phyloP scores from a whole-genome alignment of 2,113 vertebrate genomes.

The Erpornis zantholeuca region DNA sequence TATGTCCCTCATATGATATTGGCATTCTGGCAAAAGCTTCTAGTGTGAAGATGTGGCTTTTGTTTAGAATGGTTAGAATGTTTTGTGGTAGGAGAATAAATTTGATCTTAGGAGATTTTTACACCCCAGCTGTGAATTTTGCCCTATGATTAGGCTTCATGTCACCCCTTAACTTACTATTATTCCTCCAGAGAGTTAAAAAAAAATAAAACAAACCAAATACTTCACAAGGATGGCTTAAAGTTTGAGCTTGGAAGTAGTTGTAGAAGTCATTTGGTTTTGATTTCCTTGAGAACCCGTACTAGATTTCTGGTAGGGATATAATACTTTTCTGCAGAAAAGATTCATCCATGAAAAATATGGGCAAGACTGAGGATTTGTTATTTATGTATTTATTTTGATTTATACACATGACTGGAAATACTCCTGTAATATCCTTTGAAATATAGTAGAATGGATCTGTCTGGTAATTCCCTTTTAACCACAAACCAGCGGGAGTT shows the following conservation, averaged over 20 bases:
- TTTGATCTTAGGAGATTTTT: neutral
- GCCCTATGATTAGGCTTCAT: neutral
- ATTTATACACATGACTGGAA: neutral
- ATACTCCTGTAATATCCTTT: neutral
- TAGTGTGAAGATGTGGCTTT: neutral
- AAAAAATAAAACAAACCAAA: neutral
- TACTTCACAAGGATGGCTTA: neutral
- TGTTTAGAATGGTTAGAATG: neutral
- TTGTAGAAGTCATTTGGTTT: neutral
- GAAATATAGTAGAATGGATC: neutral
- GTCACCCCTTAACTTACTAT: neutral
- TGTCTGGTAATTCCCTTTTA: neutral
- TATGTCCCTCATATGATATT: neutral
- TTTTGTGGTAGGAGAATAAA: neutral
- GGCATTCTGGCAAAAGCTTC: neutral
- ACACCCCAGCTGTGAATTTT: neutral
- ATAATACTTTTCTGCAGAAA: neutral
- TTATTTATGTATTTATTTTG: conserved; percentile 14
- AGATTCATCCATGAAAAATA: neutral
- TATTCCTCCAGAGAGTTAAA: neutral
- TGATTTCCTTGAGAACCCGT: neutral
- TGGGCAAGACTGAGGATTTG: neutral
- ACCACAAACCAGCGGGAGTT: neutral
- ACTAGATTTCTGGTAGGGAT: neutral
- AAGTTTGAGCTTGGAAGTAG: neutral